A percentile compares a stretch with the other conserved stretches of the same genome.
These are phyloP conservation scores for Megamerina dolium DNA, from an alignment of 2,888 invertebrate species.

Conservation along the genomic window DNA sequence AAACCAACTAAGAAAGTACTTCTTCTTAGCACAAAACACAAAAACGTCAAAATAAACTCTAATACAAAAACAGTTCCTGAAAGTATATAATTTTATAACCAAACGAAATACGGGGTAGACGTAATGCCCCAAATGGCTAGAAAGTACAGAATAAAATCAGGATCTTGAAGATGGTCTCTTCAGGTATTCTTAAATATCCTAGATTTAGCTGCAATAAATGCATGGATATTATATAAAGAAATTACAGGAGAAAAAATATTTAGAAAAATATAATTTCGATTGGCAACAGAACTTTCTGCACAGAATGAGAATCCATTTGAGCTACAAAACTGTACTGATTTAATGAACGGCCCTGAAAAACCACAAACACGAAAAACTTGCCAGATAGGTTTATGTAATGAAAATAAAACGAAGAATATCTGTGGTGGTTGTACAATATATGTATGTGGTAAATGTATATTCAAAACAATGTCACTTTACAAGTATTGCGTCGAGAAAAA, in stretches of 20 bases:
- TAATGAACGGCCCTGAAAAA: too few species aligned
- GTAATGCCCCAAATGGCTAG: constrained; percentile 30
- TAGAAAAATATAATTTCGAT: constrained; percentile 25
- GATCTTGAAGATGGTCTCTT: constrained; percentile 25
- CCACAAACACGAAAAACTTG: too few species aligned
- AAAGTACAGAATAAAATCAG: constrained; percentile 28
- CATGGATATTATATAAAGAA: constrained; percentile 28
- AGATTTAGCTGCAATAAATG: constrained; percentile 26
- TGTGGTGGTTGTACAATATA: too few species aligned
- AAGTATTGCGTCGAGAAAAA: too few species aligned
- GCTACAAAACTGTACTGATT: too few species aligned
- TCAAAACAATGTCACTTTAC: too few species aligned
- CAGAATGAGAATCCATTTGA: too few species aligned
- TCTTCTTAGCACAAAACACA: constrained; percentile 27
- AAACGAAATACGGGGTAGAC: constrained; percentile 22
- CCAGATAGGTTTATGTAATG: too few species aligned
- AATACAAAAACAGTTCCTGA: constrained; percentile 25
- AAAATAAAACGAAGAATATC: too few species aligned
- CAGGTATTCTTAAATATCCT: constrained; percentile 29
- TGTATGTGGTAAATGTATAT: too few species aligned
- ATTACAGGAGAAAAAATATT: constrained; percentile 17
- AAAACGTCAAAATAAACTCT: constrained; percentile 24
- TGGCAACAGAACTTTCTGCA: constrained; percentile 17
- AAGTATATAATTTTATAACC: constrained; percentile 27
- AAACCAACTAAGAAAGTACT: constrained; percentile 27